Evolutionary conservation across 2,888 invertebrate genomes (phyloP), one percentile per base, ranked within the genome.

Genomic region (Rotaria sp.): DNA sequence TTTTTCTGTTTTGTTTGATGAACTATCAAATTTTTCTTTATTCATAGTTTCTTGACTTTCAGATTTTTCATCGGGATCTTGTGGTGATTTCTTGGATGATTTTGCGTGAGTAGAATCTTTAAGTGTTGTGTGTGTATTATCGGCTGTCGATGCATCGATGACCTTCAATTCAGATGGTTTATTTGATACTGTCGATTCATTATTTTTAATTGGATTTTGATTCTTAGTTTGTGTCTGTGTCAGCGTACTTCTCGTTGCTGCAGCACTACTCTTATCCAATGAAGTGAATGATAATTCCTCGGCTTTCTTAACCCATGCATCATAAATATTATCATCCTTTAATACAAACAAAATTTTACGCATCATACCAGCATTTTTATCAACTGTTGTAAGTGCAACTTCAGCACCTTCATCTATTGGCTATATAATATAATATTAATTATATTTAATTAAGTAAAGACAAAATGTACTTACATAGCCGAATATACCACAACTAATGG

Each of bases 331-430:
- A 80, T 80, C 80, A 13, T 80, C 45, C 7, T 5, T 13, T 45
- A 80, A 45, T 5, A 80, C 45, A n/a, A 80, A 80, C 4, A 1
- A 26, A 24, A 80, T 45, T 13, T 45, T 4, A 45, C 45, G 2
- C 41, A 80, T 45, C 2, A 2, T 2, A 24, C 45, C 45, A 80
- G 80, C 80, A 13, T 45, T 2, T 4, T n/a, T 11, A 45, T 80
- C n/a, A 45, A 45, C 45, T 80, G 80, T 45, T 80, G 26, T 10
- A 1, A 80, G 11, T 26, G 80, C 80, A 80, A 80, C 15, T 45
- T 80, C 80, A 45, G 80, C 80, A 45, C 45, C 80, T 52, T 80
- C 80, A 45, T 45, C 80, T 13, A n/a, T 13, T 45, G 80, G 80
- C 80, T 80, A n/a, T 5, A 35, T 35, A 30, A 35, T 35, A 18